phyloP scores from a whole-genome alignment of 2,888 invertebrate genomes.

The Halocaridina rubra region DNA sequence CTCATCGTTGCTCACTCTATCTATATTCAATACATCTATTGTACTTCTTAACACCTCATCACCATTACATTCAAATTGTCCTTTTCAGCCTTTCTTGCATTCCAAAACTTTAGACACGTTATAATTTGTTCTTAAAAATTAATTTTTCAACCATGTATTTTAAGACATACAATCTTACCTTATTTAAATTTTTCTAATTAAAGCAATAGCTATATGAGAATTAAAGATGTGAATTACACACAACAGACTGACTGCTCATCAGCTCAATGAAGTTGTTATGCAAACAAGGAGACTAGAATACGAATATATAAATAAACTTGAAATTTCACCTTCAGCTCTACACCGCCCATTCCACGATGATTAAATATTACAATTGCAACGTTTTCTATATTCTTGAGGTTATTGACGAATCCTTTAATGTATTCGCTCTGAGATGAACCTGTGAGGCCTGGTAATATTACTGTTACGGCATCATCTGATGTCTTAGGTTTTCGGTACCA shows the following conservation, averaged over 20 bases:
- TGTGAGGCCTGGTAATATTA: constrained; percentile 84
- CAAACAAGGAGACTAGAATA: background rate
- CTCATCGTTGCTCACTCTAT: no score
- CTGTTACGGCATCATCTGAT: constrained; percentile 73
- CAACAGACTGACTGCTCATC: no score
- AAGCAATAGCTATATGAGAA: background rate
- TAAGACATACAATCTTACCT: no score
- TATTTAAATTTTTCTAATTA: background rate
- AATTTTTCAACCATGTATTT: no score
- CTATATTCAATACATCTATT: no score
- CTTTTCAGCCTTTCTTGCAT: no score
- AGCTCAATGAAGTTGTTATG: no score
- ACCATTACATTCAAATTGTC: no score
- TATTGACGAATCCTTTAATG: constrained; percentile 79
- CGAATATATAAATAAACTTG: background rate
- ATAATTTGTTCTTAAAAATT: no score
- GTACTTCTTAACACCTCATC: no score
- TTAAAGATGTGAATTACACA: background rate
- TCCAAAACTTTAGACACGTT: no score
- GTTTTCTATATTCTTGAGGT: constrained; percentile 75
- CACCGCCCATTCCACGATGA: constrained; percentile 82
- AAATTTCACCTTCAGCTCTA: constrained; percentile 74
- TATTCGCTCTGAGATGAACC: constrained; percentile 83
- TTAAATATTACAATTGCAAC: constrained; percentile 81
- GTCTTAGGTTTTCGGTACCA: background rate